phyloP scores from a whole-genome alignment of 2,113 vertebrate genomes.

The Myrmecobius fasciatus region DNA sequence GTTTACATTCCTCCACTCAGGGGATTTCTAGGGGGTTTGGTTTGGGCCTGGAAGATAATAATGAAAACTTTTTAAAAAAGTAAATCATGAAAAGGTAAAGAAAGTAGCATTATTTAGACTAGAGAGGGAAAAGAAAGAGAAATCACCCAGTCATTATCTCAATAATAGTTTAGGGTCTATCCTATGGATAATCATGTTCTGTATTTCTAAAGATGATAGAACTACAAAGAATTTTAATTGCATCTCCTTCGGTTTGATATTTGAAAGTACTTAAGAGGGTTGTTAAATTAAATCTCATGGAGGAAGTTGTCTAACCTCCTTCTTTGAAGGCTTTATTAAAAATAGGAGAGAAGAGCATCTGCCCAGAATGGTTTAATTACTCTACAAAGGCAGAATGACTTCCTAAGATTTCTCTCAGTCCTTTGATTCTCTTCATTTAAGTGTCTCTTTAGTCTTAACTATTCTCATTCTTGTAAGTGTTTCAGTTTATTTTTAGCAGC shows the following conservation, averaged over 20 bases:
- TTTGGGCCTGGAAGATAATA: not conserved
- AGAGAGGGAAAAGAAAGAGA: not conserved
- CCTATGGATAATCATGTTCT: not conserved
- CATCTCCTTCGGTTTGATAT: not conserved
- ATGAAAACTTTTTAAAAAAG: not conserved
- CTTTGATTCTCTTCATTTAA: not conserved
- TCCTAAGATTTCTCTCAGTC: not conserved
- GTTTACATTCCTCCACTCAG: not conserved
- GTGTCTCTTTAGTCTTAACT: not conserved
- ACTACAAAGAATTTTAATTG: conserved; percentile 2
- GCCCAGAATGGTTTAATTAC: not conserved
- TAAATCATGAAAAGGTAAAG: conserved; percentile 28
- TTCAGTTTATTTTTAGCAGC: not conserved
- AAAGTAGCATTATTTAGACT: conserved; percentile 22
- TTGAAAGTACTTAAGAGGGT: not conserved
- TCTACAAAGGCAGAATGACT: not conserved
- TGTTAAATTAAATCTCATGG: not conserved
- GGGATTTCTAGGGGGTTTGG: not conserved
- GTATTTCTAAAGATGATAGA: conserved; percentile 4
- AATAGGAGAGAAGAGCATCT: not conserved
- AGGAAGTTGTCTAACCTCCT: not conserved
- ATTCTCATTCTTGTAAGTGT: not conserved
- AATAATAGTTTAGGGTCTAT: conserved; percentile 10
- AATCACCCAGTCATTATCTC: conserved; percentile 27
- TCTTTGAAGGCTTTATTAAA: conserved; percentile 1